These are phyloP conservation scores for Smutsia gigantea DNA, from an alignment of 2,797 vertebrate genomes.

Conservation along the genomic window DNA sequence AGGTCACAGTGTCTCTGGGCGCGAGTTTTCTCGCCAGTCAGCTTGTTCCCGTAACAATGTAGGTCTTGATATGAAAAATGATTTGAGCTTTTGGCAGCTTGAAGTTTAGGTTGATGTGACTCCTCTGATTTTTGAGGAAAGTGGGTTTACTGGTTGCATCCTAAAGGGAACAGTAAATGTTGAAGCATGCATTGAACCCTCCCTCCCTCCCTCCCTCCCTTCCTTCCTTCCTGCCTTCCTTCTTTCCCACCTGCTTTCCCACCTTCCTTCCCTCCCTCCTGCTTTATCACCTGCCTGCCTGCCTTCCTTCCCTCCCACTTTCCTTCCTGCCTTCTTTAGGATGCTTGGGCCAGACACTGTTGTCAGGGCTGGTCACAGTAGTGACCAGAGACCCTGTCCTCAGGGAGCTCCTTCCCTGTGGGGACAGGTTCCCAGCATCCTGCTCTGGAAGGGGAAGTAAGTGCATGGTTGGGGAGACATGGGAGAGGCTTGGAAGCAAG, in stretches of 20 bases:
- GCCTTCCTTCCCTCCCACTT: neutral
- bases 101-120: neutral
- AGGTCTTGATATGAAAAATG: neutral
- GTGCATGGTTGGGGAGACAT: neutral
- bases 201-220: neutral
- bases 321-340: neutral
- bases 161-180: neutral
- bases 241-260: neutral
- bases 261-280: no score
- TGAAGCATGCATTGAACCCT: rapidly evolving
- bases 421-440: neutral
- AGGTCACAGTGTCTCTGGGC: no score
- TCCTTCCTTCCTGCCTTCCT: neutral
- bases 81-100: neutral
- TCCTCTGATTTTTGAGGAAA: neutral
- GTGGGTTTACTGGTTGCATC: neutral
- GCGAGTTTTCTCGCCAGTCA: neutral
- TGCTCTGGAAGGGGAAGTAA: neutral
- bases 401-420: neutral
- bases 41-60: neutral
- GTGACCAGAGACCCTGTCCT: neutral
- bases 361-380: neutral
- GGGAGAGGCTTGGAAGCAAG: neutral
- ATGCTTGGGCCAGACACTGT: no score
- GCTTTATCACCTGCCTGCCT: neutral